Evolutionary conservation across 2,888 invertebrate species (phyloP), one percentile per base, ranked within the genome.

Genomic region (Timema cristinae): DNA sequence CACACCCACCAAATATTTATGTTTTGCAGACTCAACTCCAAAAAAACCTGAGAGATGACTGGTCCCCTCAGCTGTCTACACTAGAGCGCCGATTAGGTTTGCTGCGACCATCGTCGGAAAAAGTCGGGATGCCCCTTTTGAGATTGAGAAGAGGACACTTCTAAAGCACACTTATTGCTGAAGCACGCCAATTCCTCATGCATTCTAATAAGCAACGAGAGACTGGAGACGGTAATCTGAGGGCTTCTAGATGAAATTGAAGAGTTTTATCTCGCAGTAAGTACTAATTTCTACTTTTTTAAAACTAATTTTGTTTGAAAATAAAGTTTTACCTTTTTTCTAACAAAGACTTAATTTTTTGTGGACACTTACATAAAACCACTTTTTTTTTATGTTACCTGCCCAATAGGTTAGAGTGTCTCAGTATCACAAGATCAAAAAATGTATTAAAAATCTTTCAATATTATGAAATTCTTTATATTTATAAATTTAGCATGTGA

Each of bases 101-200:
- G 69, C 87, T 97, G 75, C 87, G 93, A 73, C 91, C 93, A 66
- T 96, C 97, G 84, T 94, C 94, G 75, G 95, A 94, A 80, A 97
- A 97, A 86, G 91, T 94, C 74, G 97, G 96, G 93, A 97, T 97
- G 84, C 96, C 95, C 50, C 85, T 97, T n/a, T n/a, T 72, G 96
- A 97, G 85, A 95, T 95, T 2, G 95, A 97, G 51, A 97, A 97
- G 85, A 90, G 90, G 73, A 93, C 94, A 76, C 86, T 97, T 73
- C 85, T 95, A 76, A n/a, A 91, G 91, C 78, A 92, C 94, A 89
- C 86, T 94, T 71, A 89, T 89, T 77, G 86, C 87, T n/a, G n/a
- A n/a, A n/a, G n/a, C n/a, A n/a, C n/a, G n/a, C n/a, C n/a, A n/a
- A n/a, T n/a, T n/a, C n/a, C n/a, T n/a, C n/a, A n/a, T n/a, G n/a